Evolutionary conservation across 2,113 vertebrate species (phyloP).

Genomic region (Notarius lentiginosus): DNA sequence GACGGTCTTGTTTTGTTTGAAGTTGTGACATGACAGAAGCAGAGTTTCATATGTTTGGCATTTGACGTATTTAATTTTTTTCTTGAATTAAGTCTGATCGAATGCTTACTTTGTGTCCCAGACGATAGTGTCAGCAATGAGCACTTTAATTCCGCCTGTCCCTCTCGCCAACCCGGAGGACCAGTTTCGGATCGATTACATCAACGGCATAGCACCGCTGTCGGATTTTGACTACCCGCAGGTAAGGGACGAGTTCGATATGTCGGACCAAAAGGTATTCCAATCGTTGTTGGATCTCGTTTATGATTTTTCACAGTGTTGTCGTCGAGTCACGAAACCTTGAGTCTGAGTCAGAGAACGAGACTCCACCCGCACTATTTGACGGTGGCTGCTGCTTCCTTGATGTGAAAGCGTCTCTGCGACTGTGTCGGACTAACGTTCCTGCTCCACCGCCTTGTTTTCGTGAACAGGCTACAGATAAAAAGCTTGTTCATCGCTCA

Average conservation of each 20-base stretch:
- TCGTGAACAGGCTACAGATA: too few species aligned
- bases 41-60: not conserved
- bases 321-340: too few species aligned
- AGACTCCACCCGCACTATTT: too few species aligned
- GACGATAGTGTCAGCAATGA: conserved; percentile 99
- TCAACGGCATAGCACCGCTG: conserved; percentile 97
- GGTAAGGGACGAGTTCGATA: conserved; percentile 74
- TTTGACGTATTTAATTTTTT: not conserved
- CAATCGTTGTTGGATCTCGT: too few species aligned
- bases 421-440: too few species aligned
- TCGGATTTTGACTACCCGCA: conserved; percentile 97
- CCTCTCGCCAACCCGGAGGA: conserved; percentile 94
- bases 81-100: conserved; percentile 31
- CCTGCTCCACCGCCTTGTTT: too few species aligned
- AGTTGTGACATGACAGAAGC: not conserved
- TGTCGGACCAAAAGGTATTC: too few species aligned
- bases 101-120: conserved; percentile 62
- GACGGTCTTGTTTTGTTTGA: not conserved
- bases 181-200: conserved; percentile 97
- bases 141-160: conserved; percentile 98
- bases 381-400: too few species aligned
- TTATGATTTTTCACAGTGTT: too few species aligned
- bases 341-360: too few species aligned
- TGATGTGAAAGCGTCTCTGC: too few species aligned
- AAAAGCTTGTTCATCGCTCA: too few species aligned